Conservation (phyloP, 2,113 vertebrate species). For the Pardalotus punctatus region DNA sequence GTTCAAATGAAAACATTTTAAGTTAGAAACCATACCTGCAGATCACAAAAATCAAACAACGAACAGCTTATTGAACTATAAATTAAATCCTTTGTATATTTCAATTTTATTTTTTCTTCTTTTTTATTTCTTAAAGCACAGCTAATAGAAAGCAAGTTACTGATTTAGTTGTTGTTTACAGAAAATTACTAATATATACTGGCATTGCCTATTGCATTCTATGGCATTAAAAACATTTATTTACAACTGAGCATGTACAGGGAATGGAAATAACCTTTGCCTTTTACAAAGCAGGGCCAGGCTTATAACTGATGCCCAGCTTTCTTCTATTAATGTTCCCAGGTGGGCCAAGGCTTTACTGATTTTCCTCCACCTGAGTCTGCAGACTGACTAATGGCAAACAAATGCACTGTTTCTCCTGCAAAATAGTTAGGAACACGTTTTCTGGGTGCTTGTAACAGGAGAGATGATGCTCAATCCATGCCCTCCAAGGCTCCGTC, state of each 20-base stretch:
- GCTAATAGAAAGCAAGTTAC: background rate
- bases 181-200: background rate
- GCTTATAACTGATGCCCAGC: background rate
- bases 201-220: background rate
- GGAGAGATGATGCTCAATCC: background rate
- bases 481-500: background rate
- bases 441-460: background rate
- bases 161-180: background rate
- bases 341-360: background rate
- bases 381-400: background rate
- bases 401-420: background rate
- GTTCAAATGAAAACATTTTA: background rate
- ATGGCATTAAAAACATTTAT: background rate
- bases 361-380: background rate
- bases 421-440: background rate
- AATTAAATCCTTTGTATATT: background rate
- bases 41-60: background rate
- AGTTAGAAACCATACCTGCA: background rate
- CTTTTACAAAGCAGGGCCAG: background rate
- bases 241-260: background rate
- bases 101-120: background rate
- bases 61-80: background rate
- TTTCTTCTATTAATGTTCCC: background rate
- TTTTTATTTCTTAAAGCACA: background rate
- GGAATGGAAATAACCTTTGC: background rate